A percentile compares a stretch with the other conserved stretches of the same genome.
Conservation (phyloP, 2,888 invertebrate species). For the Spilarctia lutea region DNA sequence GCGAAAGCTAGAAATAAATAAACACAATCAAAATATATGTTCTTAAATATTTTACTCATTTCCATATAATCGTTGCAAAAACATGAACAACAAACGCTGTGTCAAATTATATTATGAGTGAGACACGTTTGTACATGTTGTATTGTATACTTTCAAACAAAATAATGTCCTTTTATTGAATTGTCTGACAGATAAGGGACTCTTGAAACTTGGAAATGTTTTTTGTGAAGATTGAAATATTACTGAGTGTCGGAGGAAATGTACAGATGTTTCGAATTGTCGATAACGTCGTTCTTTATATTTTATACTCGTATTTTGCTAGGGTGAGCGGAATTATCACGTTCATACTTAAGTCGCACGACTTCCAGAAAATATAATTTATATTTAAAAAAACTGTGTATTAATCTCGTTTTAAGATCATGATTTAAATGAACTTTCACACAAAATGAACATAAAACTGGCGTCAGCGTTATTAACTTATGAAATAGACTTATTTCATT, state of each 20-base stretch:
- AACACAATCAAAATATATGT: background rate
- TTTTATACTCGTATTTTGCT: slow-evolving; percentile 11
- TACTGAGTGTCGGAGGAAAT: background rate
- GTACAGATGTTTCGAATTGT: slow-evolving; percentile 28
- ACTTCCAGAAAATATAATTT: slow-evolving; percentile 18
- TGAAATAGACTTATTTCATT: slow-evolving; percentile 38
- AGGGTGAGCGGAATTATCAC: slow-evolving; percentile 11
- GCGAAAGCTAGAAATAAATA: no score
- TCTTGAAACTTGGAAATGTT: slow-evolving; percentile 27
- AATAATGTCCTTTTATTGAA: slow-evolving; percentile 18
- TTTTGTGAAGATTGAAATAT: slow-evolving; percentile 28
- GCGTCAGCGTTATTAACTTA: slow-evolving; percentile 33
- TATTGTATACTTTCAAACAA: slow-evolving; percentile 18
- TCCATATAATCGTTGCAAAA: background rate
- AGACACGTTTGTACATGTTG: slow-evolving; percentile 30
- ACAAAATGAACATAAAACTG: slow-evolving; percentile 20
- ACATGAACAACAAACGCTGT: slow-evolving; percentile 17
- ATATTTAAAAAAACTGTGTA: slow-evolving; percentile 11
- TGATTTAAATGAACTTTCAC: slow-evolving; percentile 26
- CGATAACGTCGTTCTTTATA: slow-evolving; percentile 9
- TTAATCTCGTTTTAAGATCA: slow-evolving; percentile 13
- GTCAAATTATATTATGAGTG: slow-evolving; percentile 23
- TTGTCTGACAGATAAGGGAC: slow-evolving; percentile 27
- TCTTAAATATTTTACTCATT: background rate
- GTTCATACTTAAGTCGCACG: slow-evolving; percentile 3